Base-by-base conservation (phyloP, 2,113 vertebrate genomes). In the Asarcornis scutulata region DNA sequence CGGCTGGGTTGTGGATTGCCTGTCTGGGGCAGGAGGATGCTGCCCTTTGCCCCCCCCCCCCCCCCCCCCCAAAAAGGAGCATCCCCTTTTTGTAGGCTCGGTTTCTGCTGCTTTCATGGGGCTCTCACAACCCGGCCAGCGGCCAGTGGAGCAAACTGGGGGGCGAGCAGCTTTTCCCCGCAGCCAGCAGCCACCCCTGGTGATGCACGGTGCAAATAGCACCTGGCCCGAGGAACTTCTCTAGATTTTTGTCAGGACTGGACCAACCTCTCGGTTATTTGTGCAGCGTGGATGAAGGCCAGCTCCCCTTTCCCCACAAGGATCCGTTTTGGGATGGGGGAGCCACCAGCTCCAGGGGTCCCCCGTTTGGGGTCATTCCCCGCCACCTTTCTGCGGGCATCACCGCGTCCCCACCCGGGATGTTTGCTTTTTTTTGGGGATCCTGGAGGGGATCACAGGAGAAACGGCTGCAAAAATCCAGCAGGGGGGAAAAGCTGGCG, bases 1-100 rank as follows among this genome's bases (percentile, higher is more conserved):
- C 11, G 50, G 75, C 80, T 2, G 60, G 50, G 75, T 82, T 97
- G 96, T 96, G 95, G 84, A 96, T 95, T 95, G 94, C 25, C 86
- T 10, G 96, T 93, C 95, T 96, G 96, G 93, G 83, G 56, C 11
- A 1, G 16, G 42, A 83, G 17, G 52, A 3, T 62, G 75, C 76
- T 17, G 64, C 26, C 44, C 66, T 27, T 79, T 62, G 67, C 83
- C 76, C n/a, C 18, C 29, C 46, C 13, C 40, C 25, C 18, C 38
- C 27, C 1, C 20, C n/a, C n/a, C n/a, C n/a, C n/a, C n/a, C n/a
- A 22, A 3, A 22, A 48, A 48, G 20, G 46, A 48, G 46, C 46
- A 22, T 22, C 46, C 46, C 46, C 46, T 4, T 31, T 7, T 7
- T 4, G 29, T 29, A 3, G 29, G 34, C 22, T 6, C 2, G 0